phyloP scores from a whole-genome alignment of 2,797 vertebrate species.

The Leuciscus waleckii region DNA sequence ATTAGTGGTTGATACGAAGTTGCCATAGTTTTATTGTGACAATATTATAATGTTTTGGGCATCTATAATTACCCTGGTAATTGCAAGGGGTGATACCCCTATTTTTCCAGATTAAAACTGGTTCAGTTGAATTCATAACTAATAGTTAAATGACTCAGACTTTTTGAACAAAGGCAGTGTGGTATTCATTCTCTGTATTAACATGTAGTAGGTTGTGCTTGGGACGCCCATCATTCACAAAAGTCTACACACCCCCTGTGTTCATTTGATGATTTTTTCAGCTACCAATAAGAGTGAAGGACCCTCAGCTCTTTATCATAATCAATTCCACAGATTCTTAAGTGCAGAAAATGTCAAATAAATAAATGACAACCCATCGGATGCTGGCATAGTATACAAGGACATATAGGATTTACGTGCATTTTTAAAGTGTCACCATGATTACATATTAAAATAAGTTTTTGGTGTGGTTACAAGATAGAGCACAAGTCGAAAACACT shows the following conservation, averaged over 20 bases:
- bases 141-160: slow-evolving; percentile 22
- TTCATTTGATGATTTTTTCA: background rate
- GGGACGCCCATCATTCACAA: background rate
- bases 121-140: background rate
- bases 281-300: background rate
- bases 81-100: background rate
- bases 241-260: background rate
- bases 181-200: background rate
- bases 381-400: background rate
- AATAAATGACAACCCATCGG: background rate
- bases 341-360: background rate
- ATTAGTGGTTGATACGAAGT: background rate
- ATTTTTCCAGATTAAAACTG: slow-evolving; percentile 18
- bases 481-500: background rate
- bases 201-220: background rate
- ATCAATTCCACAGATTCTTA: background rate
- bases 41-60: background rate
- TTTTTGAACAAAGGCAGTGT: background rate
- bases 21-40: background rate
- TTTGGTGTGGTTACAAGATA: slow-evolving; percentile 12
- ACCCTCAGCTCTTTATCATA: background rate
- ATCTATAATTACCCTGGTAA: slow-evolving; percentile 9
- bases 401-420: background rate
- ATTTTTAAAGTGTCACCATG: background rate
- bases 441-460: no score